Conservation (phyloP, 1,140 invertebrate genomes). For the Gryllus bimaculatus region DNA sequence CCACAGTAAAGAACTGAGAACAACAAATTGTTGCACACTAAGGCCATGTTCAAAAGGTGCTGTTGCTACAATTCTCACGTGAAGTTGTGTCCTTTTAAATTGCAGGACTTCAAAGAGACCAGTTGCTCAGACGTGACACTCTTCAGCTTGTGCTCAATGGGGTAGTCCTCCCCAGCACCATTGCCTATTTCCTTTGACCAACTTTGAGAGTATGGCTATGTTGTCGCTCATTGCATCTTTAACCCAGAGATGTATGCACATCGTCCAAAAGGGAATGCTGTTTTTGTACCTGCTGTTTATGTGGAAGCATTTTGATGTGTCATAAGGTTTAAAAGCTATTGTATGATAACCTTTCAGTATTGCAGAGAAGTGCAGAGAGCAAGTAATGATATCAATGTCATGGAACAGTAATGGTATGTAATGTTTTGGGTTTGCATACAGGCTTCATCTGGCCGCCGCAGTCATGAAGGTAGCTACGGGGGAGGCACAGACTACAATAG, state of each 20-base stretch:
- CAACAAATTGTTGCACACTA: background rate
- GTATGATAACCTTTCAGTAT: constrained; percentile 15
- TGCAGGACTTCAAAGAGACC: background rate
- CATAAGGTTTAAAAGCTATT: background rate
- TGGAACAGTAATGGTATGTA: constrained; percentile 7
- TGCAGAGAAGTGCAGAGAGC: constrained; percentile 7
- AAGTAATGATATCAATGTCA: background rate
- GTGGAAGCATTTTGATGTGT: background rate
- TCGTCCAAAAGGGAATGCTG: background rate
- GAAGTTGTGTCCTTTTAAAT: background rate
- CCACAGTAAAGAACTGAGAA: background rate
- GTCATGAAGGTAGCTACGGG: constrained; percentile 23
- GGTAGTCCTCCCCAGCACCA: background rate
- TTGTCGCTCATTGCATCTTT: background rate
- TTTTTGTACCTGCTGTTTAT: background rate
- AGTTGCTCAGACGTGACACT: background rate
- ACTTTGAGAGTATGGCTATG: background rate
- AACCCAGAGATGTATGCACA: background rate
- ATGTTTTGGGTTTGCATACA: constrained; percentile 18
- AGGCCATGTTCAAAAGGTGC: background rate
- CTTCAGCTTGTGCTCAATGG: background rate
- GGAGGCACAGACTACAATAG: constrained; percentile 22
- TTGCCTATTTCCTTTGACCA: background rate
- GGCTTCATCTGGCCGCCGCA: constrained; percentile 24
- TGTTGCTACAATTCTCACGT: background rate